Evolutionary conservation across 2,888 invertebrate species (phyloP).

Genomic region (Nemurella pictetii): DNA sequence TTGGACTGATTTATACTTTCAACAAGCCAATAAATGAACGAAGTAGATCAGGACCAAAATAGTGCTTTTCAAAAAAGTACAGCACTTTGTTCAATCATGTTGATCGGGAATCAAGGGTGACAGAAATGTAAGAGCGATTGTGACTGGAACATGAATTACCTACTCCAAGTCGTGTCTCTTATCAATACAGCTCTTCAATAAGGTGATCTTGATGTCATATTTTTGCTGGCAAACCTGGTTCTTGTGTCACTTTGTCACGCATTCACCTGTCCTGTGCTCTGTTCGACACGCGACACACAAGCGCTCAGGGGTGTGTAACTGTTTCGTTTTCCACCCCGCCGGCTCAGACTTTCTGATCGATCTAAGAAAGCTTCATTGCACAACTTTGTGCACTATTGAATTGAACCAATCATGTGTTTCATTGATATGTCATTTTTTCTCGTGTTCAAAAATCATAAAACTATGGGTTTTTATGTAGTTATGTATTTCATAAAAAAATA

Average conservation of each 20-base stretch:
- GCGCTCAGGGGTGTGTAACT: not conserved
- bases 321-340: not conserved
- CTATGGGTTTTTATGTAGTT: not conserved
- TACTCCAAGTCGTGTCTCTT: not conserved
- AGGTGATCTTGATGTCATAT: not conserved
- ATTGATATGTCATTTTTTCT: not conserved
- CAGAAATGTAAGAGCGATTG: too few species aligned
- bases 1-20: too few species aligned
- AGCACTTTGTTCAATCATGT: too few species aligned
- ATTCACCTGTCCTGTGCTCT: not conserved
- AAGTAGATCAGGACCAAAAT: too few species aligned
- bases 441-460: not conserved
- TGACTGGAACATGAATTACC: not conserved
- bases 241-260: not conserved
- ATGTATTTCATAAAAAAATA: not conserved
- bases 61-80: too few species aligned
- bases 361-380: not conserved
- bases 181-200: not conserved
- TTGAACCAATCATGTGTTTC: not conserved
- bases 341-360: not conserved
- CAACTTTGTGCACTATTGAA: not conserved
- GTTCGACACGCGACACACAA: not conserved
- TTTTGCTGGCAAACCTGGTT: not conserved
- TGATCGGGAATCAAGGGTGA: not conserved
- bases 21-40: too few species aligned